Evolutionary conservation across 2,888 invertebrate genomes (phyloP).

Genomic region (Polydrusus cervinus): DNA sequence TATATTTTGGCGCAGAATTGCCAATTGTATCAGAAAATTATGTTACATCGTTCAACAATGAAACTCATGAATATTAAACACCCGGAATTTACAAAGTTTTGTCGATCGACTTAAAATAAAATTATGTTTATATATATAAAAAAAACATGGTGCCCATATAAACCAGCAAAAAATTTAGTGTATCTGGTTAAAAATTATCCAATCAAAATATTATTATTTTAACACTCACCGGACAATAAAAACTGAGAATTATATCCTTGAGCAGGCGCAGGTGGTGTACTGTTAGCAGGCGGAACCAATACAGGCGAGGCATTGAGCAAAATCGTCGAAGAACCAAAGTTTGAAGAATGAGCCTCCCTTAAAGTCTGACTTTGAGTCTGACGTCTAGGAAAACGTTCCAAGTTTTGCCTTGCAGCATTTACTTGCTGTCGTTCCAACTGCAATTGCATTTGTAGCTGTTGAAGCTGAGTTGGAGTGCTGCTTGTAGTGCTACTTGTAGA

Average conservation of each 20-base stretch:
- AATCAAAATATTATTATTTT: background rate
- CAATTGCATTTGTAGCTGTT: constrained; percentile 96
- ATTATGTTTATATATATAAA: too few species aligned
- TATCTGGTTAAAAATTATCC: too few species aligned
- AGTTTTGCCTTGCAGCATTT: constrained; percentile 88
- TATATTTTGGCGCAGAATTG: too few species aligned
- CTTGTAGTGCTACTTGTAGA: constrained; percentile 74
- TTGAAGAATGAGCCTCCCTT: constrained; percentile 62
- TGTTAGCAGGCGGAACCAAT: constrained; percentile 65
- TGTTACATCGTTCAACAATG: too few species aligned
- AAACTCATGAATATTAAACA: too few species aligned
- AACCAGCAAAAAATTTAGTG: too few species aligned
- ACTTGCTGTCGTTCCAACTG: constrained; percentile 93
- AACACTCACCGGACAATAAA: constrained; percentile 63
- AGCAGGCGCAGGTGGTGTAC: constrained; percentile 64
- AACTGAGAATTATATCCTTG: constrained; percentile 66
- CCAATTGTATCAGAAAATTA: too few species aligned
- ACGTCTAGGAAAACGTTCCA: constrained; percentile 91
- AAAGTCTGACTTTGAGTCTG: constrained; percentile 76
- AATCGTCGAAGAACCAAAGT: constrained; percentile 64
- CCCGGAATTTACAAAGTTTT: too few species aligned
- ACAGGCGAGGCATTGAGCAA: constrained; percentile 68
- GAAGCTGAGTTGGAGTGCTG: constrained; percentile 85
- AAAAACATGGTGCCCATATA: too few species aligned
- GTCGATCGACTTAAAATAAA: too few species aligned